phyloP scores from a whole-genome alignment of 2,113 vertebrate species.

The Nematolebias whitei region DNA sequence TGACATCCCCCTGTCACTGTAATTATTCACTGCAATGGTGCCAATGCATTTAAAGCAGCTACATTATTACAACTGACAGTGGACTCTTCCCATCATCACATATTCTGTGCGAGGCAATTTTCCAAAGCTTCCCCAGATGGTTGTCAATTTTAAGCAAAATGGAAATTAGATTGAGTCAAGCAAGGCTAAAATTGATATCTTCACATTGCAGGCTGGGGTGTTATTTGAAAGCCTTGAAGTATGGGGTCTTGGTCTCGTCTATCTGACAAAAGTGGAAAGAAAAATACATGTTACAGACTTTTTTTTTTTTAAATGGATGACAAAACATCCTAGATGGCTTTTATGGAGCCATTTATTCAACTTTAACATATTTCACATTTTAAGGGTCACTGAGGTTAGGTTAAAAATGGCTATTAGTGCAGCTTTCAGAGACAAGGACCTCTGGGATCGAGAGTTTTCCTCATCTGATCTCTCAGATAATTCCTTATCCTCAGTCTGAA shows the following conservation, averaged over 20 bases:
- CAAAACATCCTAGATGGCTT: slow-evolving; percentile 63
- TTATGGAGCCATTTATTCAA: slow-evolving; percentile 75
- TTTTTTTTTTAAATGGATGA: slow-evolving; percentile 34
- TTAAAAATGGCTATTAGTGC: slow-evolving; percentile 68
- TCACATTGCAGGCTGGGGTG: slow-evolving; percentile 40
- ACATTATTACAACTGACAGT: slow-evolving; percentile 71
- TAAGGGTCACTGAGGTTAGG: slow-evolving; percentile 63
- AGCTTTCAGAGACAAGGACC: slow-evolving; percentile 54
- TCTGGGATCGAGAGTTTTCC: slow-evolving; percentile 45
- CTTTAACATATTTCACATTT: slow-evolving; percentile 67
- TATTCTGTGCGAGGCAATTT: slow-evolving; percentile 66
- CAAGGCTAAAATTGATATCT: slow-evolving; percentile 57
- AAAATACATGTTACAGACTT: slow-evolving; percentile 61
- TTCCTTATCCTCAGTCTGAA: slow-evolving; percentile 41
- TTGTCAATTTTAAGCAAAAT: slow-evolving; percentile 70
- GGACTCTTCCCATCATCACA: slow-evolving; percentile 68
- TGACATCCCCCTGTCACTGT: slow-evolving; percentile 39
- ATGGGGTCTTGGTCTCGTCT: slow-evolving; percentile 36
- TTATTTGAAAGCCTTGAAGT: slow-evolving; percentile 46
- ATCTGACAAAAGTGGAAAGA: slow-evolving; percentile 59
- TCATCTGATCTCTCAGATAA: no score
- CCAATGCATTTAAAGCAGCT: slow-evolving; percentile 72
- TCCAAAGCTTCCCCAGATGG: slow-evolving; percentile 65
- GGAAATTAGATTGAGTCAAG: slow-evolving; percentile 56
- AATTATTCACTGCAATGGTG: slow-evolving; percentile 66